Evolutionary conservation across 1,140 invertebrate species (phyloP), one percentile per base, ranked within the genome.

Genomic region (Chironomus striatipennis): DNA sequence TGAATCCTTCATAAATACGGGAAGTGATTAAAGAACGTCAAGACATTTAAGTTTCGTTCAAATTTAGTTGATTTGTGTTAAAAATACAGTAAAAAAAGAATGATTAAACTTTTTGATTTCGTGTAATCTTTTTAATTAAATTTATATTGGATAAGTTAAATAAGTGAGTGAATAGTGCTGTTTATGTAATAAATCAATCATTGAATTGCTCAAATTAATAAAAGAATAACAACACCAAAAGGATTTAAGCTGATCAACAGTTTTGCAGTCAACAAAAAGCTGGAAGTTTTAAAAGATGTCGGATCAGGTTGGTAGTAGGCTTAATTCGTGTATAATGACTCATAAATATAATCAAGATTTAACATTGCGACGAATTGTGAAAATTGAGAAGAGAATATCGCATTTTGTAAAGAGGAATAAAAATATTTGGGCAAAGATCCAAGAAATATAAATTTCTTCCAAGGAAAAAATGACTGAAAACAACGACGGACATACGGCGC

Each of bases 261-360:
- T 57, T 57, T 47, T 57, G 12, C 47, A 57, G 12, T 34, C 24
- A 57, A n/a, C 47, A 57, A 10, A 34, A 15, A 57, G 47, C n/a
- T 57, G 47, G 9, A 57, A 57, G n/a, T 57, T 57, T 57, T 57
- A n/a, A 15, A 57, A 57, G n/a, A 57, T 57, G 47, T 57, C 47
- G 47, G 47, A 57, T 57, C 47, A 57, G 47, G 47, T 57, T 57
- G 9, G 47, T 47, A 47, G 9, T 57, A 57, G 47, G 47, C 47
- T 57, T 15, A n/a, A 57, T 57, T 57, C 47, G 12, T 15, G 12
- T 57, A 15, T 57, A 57, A 57, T 57, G 47, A 57, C 47, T 57
- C 47, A 57, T 15, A 15, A 2, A 10, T 1, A 1, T n/a, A 15
- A 12, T 57, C 15, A 57, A 57, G 47, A 10, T 57, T 57, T 12